phyloP scores from a whole-genome alignment of 2,797 vertebrate species.

The Sciurus vulgaris region DNA sequence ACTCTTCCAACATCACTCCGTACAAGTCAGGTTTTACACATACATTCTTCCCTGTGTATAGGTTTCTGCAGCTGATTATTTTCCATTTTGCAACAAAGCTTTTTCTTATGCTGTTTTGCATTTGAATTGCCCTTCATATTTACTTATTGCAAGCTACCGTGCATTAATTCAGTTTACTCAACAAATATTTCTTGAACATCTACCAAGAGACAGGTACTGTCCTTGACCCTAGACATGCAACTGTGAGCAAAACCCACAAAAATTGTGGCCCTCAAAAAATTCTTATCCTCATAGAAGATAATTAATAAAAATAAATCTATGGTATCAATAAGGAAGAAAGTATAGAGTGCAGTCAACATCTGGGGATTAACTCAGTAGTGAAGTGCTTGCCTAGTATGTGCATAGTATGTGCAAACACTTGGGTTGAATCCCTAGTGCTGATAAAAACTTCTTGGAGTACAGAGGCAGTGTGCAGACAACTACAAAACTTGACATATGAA shows the following conservation, averaged over 20 bases:
- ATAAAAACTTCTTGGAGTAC: background rate
- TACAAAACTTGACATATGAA: background rate
- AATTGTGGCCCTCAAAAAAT: background rate
- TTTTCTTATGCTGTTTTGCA: background rate
- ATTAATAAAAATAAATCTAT: background rate
- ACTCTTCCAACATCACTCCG: background rate
- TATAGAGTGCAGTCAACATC: background rate
- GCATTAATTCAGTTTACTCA: constrained; percentile 1
- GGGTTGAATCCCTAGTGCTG: no score
- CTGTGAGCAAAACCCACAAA: constrained; percentile 14
- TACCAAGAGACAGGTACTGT: background rate
- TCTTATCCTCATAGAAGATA: background rate
- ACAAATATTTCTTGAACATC: constrained; percentile 4
- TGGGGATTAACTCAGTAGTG: no score
- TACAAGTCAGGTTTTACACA: background rate
- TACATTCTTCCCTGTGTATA: background rate
- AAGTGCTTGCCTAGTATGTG: no score
- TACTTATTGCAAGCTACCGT: background rate
- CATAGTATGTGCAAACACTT: no score
- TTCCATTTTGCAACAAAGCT: background rate
- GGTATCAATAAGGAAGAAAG: background rate
- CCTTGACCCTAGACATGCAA: background rate
- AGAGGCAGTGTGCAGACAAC: background rate
- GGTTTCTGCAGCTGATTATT: background rate
- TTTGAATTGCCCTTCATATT: background rate